Conservation (phyloP, 2,797 vertebrate genomes). For the Darevskia mixta region DNA sequence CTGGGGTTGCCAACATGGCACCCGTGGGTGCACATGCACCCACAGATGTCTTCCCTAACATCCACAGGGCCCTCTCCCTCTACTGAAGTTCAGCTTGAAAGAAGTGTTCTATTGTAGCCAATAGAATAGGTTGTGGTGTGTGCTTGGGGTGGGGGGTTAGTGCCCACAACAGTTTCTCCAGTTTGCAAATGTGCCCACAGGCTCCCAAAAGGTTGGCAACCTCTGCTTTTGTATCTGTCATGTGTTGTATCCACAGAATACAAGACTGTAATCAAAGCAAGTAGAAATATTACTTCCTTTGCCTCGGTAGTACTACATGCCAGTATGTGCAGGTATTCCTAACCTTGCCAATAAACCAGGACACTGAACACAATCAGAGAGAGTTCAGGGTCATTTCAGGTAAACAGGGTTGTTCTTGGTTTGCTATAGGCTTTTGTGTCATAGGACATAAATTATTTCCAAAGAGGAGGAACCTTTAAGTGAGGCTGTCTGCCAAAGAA, state of each 20-base stretch:
- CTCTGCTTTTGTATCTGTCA: too few relatives aligned
- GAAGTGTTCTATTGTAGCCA: too few relatives aligned
- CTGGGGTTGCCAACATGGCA: too few relatives aligned
- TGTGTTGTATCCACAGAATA: not conserved
- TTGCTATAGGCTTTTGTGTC: slow-evolving; percentile 46
- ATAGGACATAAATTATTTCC: slow-evolving; percentile 56
- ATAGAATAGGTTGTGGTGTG: too few relatives aligned
- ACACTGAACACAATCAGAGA: slow-evolving; percentile 56
- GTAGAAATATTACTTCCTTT: not conserved
- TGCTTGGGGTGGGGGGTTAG: too few relatives aligned
- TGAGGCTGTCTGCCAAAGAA: slow-evolving; percentile 51
- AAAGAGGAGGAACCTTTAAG: slow-evolving; percentile 38
- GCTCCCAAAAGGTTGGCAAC: too few relatives aligned
- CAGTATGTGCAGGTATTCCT: slow-evolving; percentile 9
- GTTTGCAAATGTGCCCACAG: too few relatives aligned
- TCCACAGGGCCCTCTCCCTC: too few relatives aligned
- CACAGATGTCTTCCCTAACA: accelerated
- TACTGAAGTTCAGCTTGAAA: too few relatives aligned
- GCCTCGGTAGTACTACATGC: not conserved
- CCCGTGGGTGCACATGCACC: not conserved
- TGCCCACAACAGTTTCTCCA: too few relatives aligned
- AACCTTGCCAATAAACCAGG: slow-evolving; percentile 37
- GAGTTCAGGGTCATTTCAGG: slow-evolving; percentile 13
- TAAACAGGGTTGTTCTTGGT: slow-evolving; percentile 9
- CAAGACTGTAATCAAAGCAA: not conserved